Percentiles rank a stretch among this genome's conserved stretches.
Evolutionary conservation across 2,113 vertebrate genomes (phyloP).

Genomic region (Alexandromys fortis): DNA sequence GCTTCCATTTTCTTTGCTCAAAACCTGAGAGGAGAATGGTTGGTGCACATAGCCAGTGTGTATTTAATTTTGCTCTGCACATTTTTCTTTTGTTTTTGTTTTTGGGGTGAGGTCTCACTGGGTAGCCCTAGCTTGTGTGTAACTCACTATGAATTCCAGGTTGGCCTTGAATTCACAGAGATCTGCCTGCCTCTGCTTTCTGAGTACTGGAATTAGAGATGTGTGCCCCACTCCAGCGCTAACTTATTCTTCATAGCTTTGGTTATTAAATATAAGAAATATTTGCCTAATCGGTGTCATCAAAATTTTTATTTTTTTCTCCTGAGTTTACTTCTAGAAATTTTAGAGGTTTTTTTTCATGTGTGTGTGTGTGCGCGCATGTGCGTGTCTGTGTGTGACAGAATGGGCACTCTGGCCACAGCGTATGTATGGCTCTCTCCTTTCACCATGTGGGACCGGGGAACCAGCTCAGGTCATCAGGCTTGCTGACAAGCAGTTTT

Average conservation of each 20-base stretch:
- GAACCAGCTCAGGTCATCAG: background rate
- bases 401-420: background rate
- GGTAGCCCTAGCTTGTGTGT: background rate
- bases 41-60: background rate
- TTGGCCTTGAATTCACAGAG: background rate
- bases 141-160: background rate
- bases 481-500: background rate
- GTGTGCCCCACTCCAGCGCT: background rate
- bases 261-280: conserved; percentile 1
- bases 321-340: conserved; percentile 11
- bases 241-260: background rate
- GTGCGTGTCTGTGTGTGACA: background rate
- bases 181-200: background rate
- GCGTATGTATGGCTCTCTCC: background rate
- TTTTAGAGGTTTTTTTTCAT: background rate
- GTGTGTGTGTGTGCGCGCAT: background rate
- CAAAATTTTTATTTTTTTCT: background rate
- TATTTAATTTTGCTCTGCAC: background rate
- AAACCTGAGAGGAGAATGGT: background rate
- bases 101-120: background rate
- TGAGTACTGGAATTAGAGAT: background rate
- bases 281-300: background rate
- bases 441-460: background rate
- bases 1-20: conserved; percentile 19
- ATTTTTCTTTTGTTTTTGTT: background rate